Conservation (phyloP, 2,888 invertebrate species). For the Falcaria lacertinaria region DNA sequence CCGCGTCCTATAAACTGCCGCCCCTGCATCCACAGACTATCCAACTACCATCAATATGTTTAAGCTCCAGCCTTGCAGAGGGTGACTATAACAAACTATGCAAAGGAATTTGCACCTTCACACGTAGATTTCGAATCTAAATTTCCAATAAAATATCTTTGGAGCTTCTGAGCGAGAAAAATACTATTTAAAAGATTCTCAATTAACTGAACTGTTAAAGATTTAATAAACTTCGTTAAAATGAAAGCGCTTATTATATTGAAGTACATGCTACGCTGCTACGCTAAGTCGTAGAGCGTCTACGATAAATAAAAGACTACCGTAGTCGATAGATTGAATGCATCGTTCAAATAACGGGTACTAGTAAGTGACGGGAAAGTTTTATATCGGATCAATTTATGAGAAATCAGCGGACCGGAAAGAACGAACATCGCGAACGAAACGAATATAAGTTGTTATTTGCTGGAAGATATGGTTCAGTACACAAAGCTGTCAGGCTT, state of each 20-base stretch:
- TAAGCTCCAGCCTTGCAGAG: conserved; percentile 2
- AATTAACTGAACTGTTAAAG: background rate
- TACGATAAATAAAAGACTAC: background rate
- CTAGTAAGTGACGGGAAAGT: too few relatives aligned
- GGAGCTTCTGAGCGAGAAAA: background rate
- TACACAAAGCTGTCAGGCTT: too few relatives aligned
- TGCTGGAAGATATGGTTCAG: too few relatives aligned
- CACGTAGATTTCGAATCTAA: background rate
- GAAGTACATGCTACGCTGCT: background rate
- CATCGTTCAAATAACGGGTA: background rate
- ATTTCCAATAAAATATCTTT: background rate
- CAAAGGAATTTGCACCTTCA: background rate
- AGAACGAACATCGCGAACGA: too few relatives aligned
- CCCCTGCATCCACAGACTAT: conserved; percentile 10
- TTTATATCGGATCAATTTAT: too few relatives aligned
- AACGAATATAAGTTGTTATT: too few relatives aligned
- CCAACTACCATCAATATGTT: conserved; percentile 13
- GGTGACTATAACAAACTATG: background rate
- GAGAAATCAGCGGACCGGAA: too few relatives aligned
- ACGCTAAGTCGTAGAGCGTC: conserved; percentile 1
- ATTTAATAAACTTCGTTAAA: background rate
- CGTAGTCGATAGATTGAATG: background rate
- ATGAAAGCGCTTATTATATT: background rate
- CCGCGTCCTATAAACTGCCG: conserved; percentile 6
- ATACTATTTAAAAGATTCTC: background rate